Percentiles rank a stretch among this genome's conserved stretches.
These are phyloP conservation scores for Gastrophryne carolinensis DNA, from an alignment of 2,797 vertebrate genomes.

Conservation along the genomic window DNA sequence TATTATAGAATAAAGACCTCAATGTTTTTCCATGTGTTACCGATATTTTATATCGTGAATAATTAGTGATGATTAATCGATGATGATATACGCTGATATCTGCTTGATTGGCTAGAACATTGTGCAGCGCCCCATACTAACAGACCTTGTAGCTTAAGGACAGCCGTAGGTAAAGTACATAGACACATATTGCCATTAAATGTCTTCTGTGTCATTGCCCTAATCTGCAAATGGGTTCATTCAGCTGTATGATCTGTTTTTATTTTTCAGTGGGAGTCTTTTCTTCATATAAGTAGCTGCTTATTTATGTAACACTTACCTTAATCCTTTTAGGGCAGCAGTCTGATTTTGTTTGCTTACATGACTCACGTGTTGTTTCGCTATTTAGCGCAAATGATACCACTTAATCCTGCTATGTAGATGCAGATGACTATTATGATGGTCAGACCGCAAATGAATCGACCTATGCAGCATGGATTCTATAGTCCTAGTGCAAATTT, in stretches of 20 bases:
- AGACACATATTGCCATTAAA: conserved; percentile 40
- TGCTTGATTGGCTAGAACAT: conserved; percentile 6
- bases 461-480: too few species aligned
- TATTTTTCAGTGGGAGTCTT: conserved; percentile 21
- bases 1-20: too few species aligned
- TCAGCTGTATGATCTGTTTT: conserved; percentile 43
- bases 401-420: background rate
- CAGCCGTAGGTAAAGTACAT: conserved; percentile 54
- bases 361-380: background rate
- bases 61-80: too few species aligned
- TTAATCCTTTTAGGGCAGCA: conserved; percentile 9
- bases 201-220: conserved; percentile 65
- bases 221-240: conserved; percentile 49
- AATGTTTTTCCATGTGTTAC: too few species aligned
- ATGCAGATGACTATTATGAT: background rate
- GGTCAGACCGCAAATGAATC: too few species aligned
- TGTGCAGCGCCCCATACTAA: background rate
- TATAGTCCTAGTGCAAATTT: too few species aligned
- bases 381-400: background rate
- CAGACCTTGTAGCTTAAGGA: conserved; percentile 59
- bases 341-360: background rate
- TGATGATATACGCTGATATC: conserved; percentile 7
- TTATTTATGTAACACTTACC: conserved; percentile 35
- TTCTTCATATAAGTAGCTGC: conserved; percentile 27
- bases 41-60: too few species aligned